Conservation (phyloP, 2,797 vertebrate genomes). For the Pipistrellus kuhlii region DNA sequence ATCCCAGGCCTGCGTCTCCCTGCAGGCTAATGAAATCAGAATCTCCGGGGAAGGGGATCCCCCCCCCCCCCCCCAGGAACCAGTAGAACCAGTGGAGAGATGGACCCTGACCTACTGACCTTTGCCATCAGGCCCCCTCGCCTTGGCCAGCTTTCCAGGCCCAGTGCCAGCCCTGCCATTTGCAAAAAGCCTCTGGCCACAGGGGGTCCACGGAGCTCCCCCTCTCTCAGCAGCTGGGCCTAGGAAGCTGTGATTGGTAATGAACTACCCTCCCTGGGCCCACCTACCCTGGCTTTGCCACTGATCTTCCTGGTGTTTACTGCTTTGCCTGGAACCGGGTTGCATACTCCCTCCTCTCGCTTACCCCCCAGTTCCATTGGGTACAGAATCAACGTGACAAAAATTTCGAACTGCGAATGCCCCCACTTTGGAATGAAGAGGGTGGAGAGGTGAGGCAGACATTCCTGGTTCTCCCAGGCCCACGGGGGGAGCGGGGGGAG, state of each 20-base stretch:
- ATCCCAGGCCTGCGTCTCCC: neutral
- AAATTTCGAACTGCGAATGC: constrained; percentile 23
- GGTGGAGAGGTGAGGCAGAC: neutral
- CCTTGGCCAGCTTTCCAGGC: constrained; percentile 5
- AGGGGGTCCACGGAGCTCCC: neutral
- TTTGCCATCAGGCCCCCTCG: neutral
- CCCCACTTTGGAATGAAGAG: neutral
- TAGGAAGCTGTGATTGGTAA: neutral
- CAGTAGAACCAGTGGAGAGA: neutral
- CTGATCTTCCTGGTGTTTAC: constrained; percentile 38
- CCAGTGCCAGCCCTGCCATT: neutral
- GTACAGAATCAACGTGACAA: constrained; percentile 27
- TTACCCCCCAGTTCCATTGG: neutral
- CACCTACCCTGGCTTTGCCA: constrained; percentile 29
- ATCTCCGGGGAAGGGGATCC: neutral
- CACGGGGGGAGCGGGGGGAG: too few species aligned
- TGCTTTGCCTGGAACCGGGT: constrained; percentile 25
- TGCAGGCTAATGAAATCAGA: neutral
- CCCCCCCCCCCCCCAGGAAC: neutral
- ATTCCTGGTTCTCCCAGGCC: neutral
- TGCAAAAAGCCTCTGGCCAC: neutral
- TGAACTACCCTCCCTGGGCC: constrained; percentile 32
- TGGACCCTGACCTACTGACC: neutral
- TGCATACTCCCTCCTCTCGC: constrained; percentile 27
- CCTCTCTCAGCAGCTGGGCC: neutral